Base-by-base conservation (phyloP, 1,140 invertebrate genomes). In the Neodiprion virginianus region DNA sequence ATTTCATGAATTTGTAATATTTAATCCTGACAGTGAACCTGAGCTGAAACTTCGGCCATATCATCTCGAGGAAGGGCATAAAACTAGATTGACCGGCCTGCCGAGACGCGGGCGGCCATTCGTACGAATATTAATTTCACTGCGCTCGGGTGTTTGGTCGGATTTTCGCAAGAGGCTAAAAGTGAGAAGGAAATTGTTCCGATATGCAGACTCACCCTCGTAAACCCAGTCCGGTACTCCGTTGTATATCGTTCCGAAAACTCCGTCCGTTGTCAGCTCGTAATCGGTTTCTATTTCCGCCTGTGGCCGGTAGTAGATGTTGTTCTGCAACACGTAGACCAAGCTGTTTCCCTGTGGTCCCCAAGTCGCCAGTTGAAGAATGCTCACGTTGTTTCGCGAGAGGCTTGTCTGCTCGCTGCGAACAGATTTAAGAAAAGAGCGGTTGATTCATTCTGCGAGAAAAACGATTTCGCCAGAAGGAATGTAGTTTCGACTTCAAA, bases 201-300 rank as follows among this genome's bases (percentile, higher is more conserved):
- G 53, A 61, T 61, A 61, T 14, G n/a, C 5, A 53, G 74, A 83
- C 80, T 85, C 81, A 94, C 94, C 93, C 90, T 95, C 94, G 83
- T 95, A 95, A 28, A 95, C 91, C 94, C 94, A 96, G 84, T 95
- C 94, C 7, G 94, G 93, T 49, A 95, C 89, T 28, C 94, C 95
- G 83, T 95, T 95, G 84, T 92, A 94, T 74, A 95, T 88, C 17
- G 85, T 88, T 11, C 88, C 89, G n/a, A 89, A 86, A 12, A 85
- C 79, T 3, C 89, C 89, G 28, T 86, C 89, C 8, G 82, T 85
- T 1, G 93, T 93, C 47, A 94, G 85, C 77, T 88, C 84, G 76
- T 87, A 86, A 74, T 89, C 86, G 49, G 89, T 82, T 0, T 82
- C 71, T 48, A 83, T 83, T 75, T 86, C 90, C 61, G 90, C 89